Percentiles rank a stretch among this genome's conserved stretches.
Conservation (phyloP, 1,140 invertebrate genomes). For the Copidosoma floridanum region DNA sequence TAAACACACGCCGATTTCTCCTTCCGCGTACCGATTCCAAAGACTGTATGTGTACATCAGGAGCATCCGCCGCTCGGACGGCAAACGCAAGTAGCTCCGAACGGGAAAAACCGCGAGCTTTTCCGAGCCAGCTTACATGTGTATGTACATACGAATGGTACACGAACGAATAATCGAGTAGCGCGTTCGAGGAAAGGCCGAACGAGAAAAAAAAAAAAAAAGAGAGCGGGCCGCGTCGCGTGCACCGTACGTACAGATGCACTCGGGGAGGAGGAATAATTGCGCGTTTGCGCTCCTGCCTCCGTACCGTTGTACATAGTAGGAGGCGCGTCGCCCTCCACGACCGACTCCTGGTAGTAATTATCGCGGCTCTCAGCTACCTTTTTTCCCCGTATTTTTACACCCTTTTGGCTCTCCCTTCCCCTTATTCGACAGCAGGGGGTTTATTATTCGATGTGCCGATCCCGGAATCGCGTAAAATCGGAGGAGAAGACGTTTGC, state of each 20-base stretch:
- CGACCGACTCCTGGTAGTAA: slow-evolving; percentile 58
- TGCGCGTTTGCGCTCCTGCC: slow-evolving; percentile 52
- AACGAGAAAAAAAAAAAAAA: background rate
- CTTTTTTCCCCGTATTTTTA: too few species aligned
- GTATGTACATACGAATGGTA: background rate
- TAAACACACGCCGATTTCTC: too few species aligned
- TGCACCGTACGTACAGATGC: too few species aligned
- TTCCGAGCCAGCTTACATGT: too few species aligned
- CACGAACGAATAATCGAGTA: background rate
- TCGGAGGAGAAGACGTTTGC: slow-evolving; percentile 2
- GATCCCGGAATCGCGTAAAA: slow-evolving; percentile 22
- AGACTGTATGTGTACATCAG: too few species aligned
- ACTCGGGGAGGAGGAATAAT: slow-evolving; percentile 52
- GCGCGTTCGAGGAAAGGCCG: background rate
- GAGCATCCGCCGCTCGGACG: too few species aligned
- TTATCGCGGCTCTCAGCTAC: slow-evolving; percentile 51
- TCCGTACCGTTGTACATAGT: slow-evolving; percentile 31
- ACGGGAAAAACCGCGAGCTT: too few species aligned
- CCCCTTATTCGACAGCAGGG: slow-evolving; percentile 32
- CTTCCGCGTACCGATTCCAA: too few species aligned
- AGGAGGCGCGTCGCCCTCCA: slow-evolving; percentile 47
- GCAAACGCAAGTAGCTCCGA: too few species aligned
- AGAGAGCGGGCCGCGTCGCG: background rate
- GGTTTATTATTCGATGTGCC: slow-evolving; percentile 52
- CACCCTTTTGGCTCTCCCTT: slow-evolving; percentile 39